Percentiles rank a stretch among this genome's conserved stretches.
Conservation (phyloP, 2,888 invertebrate species). For the Synergus itoensis region DNA sequence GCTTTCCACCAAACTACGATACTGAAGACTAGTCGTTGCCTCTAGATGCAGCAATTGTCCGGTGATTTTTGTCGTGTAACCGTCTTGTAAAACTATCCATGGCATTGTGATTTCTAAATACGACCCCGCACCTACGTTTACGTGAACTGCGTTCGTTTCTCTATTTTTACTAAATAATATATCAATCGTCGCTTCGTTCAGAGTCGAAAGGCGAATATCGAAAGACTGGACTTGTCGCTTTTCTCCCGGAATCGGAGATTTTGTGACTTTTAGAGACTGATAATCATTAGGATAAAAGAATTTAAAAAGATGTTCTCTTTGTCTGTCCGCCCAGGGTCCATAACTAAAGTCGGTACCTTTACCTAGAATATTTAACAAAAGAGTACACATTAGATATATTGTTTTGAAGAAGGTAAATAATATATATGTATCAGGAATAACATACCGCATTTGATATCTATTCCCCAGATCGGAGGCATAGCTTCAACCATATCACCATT, state of each 20-base stretch:
- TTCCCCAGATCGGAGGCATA: slow-evolving; percentile 96
- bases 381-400: neutral
- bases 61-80: slow-evolving; percentile 93
- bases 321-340: slow-evolving; percentile 99
- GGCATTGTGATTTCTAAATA: slow-evolving; percentile 98
- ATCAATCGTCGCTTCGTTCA: slow-evolving; percentile 96
- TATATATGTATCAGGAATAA: neutral
- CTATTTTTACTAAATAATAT: slow-evolving; percentile 96
- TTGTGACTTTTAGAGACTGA: slow-evolving; percentile 88
- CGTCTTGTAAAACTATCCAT: slow-evolving; percentile 93
- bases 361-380: neutral
- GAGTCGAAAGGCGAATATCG: slow-evolving; percentile 93
- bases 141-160: slow-evolving; percentile 98
- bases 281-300: slow-evolving; percentile 97
- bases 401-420: neutral
- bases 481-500: slow-evolving; percentile 96
- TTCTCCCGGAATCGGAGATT: slow-evolving; percentile 92
- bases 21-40: slow-evolving; percentile 96
- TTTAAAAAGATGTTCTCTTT: slow-evolving; percentile 95
- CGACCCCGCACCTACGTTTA: slow-evolving; percentile 96
- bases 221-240: slow-evolving; percentile 93
- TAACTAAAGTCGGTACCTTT: slow-evolving; percentile 98
- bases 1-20: slow-evolving; percentile 94
- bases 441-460: slow-evolving; percentile 93
- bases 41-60: slow-evolving; percentile 97